These are phyloP conservation scores for Pristionchus mayeri DNA, from an alignment of 2,888 invertebrate species.

Conservation along the genomic window DNA sequence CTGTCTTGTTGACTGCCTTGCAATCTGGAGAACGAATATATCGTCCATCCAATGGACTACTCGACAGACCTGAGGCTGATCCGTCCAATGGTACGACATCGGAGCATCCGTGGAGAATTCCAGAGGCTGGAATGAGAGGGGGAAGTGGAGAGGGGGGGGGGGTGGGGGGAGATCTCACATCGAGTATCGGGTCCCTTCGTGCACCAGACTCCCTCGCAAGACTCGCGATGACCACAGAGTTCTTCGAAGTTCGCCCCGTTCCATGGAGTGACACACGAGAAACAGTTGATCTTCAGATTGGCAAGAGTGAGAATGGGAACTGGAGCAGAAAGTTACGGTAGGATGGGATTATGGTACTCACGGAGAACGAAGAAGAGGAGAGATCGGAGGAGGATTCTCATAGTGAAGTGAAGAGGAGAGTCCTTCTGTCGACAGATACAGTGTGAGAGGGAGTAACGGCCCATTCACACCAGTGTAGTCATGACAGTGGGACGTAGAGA, in stretches of 20 bases:
- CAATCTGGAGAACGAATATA: constrained; percentile 42
- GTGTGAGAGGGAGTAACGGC: not conserved
- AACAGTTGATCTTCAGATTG: not conserved
- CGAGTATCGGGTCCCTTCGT: constrained; percentile 58
- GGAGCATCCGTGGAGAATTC: constrained; percentile 34
- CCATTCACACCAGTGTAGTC: not conserved
- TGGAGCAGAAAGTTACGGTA: not conserved
- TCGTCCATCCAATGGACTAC: too few species aligned
- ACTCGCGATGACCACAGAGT: constrained; percentile 51
- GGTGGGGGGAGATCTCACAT: too few species aligned
- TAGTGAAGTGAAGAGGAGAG: not conserved
- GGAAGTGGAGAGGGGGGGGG: too few species aligned
- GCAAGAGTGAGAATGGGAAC: not conserved
- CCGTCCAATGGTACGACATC: constrained; percentile 14
- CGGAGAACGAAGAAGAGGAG: not conserved
- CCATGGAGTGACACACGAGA: constrained; percentile 21
- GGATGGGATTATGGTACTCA: not conserved
- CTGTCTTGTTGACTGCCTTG: constrained; percentile 50
- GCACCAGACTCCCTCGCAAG: constrained; percentile 57
- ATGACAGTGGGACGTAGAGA: not conserved
- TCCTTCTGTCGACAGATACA: not conserved
- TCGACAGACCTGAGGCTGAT: not conserved
- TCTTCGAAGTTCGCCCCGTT: constrained; percentile 26
- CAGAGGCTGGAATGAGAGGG: constrained; percentile 41
- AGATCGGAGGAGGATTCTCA: not conserved